Evolutionary conservation across 2,797 vertebrate genomes (phyloP).

Genomic region (Danio albolineatus): DNA sequence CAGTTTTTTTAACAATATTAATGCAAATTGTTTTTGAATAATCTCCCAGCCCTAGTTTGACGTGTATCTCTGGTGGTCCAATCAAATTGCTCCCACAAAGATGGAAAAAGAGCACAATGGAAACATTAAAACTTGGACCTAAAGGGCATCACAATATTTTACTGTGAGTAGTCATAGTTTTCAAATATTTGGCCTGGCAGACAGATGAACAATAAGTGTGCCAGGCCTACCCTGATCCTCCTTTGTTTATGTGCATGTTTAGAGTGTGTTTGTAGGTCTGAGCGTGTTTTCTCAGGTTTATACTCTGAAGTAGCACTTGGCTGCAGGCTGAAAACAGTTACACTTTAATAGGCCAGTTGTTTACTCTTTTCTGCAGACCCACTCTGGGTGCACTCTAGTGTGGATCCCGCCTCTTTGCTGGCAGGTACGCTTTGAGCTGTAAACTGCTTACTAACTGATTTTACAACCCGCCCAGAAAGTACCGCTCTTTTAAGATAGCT

Average conservation of each 20-base stretch:
- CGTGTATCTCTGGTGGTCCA: neutral
- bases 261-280: conserved; percentile 46
- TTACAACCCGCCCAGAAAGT: conserved; percentile 62
- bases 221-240: conserved; percentile 24
- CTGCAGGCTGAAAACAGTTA: conserved; percentile 64
- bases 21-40: too few species aligned
- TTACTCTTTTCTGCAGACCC: conserved; percentile 72
- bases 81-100: conserved; percentile 28
- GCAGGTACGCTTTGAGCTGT: conserved; percentile 68
- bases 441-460: conserved; percentile 67
- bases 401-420: conserved; percentile 60
- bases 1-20: too few species aligned
- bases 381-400: conserved; percentile 57
- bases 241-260: conserved; percentile 39
- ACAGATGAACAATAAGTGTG: conserved; percentile 18
- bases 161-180: neutral
- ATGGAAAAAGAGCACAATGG: conserved; percentile 13
- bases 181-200: neutral
- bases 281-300: conserved; percentile 67
- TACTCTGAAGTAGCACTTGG: conserved; percentile 71
- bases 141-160: conserved; percentile 2
- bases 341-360: conserved; percentile 77
- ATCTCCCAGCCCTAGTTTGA: neutral
- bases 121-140: conserved; percentile 32
- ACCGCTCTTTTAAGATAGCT: conserved; percentile 62